phyloP scores from a whole-genome alignment of 2,113 vertebrate species.

The Capricornis sumatraensis region DNA sequence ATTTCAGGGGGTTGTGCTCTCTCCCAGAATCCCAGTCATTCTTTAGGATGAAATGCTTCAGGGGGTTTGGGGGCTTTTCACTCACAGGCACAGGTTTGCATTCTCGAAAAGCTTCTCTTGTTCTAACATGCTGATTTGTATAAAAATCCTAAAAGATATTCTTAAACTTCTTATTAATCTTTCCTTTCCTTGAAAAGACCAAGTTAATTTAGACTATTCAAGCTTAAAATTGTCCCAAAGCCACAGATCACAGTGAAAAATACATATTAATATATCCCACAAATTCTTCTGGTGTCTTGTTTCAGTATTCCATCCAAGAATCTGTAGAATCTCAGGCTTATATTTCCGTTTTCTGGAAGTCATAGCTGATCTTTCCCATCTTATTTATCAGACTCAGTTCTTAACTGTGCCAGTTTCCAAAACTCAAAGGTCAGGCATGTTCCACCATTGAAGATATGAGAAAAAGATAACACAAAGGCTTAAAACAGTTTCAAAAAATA shows the following conservation, averaged over 20 bases:
- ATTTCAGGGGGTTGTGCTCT: constrained; percentile 23
- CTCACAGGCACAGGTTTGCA: neutral
- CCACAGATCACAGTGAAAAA: constrained; percentile 1
- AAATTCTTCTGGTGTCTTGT: constrained; percentile 22
- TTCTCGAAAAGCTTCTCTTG: neutral
- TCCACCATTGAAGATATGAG: neutral
- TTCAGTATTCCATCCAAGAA: constrained; percentile 12
- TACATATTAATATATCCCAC: neutral
- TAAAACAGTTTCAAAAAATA: neutral
- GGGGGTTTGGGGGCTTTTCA: neutral
- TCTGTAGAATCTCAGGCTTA: neutral
- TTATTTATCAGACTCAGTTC: neutral
- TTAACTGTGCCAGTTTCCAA: neutral
- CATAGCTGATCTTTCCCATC: neutral
- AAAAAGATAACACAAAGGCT: neutral
- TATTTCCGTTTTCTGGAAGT: neutral
- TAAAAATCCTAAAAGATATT: neutral
- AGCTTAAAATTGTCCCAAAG: constrained; percentile 24
- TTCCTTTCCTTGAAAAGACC: constrained; percentile 5
- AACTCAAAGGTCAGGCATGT: neutral
- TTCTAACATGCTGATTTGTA: neutral
- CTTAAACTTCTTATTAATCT: neutral
- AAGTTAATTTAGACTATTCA: neutral
- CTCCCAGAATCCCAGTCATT: constrained; percentile 11
- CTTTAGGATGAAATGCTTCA: neutral